Percentiles rank a stretch among this genome's conserved stretches.
These are phyloP conservation scores for Tenebrio molitor DNA, from an alignment of 1,140 invertebrate genomes.

Conservation along the genomic window DNA sequence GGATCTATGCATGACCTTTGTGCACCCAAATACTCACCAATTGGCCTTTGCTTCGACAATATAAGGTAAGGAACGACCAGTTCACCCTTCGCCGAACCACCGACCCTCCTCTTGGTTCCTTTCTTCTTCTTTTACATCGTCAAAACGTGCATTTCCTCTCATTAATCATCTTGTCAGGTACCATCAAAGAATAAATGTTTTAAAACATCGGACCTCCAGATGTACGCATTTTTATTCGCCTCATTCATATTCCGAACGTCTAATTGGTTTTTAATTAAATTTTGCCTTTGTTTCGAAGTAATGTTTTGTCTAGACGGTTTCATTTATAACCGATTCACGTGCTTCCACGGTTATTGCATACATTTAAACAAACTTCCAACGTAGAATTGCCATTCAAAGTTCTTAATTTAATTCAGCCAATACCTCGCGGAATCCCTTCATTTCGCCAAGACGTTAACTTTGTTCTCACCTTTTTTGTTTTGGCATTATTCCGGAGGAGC, in stretches of 20 bases:
- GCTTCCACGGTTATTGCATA: slow-evolving; percentile 36
- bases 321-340: slow-evolving; percentile 42
- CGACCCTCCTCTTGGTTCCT: neutral
- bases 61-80: slow-evolving; percentile 33
- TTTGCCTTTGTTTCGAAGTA: slow-evolving; percentile 20
- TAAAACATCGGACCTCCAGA: neutral
- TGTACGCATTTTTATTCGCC: slow-evolving; percentile 9
- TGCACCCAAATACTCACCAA: slow-evolving; percentile 45
- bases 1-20: slow-evolving; percentile 51
- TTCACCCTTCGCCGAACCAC: neutral
- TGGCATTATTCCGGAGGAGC: neutral
- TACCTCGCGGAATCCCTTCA: neutral
- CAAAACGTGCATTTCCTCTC: slow-evolving; percentile 22
- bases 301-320: slow-evolving; percentile 41
- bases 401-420: slow-evolving; percentile 22
- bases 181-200: slow-evolving; percentile 37
- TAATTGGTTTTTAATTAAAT: slow-evolving; percentile 23
- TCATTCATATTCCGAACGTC: neutral
- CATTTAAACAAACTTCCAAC: slow-evolving; percentile 37
- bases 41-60: slow-evolving; percentile 11
- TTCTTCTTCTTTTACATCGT: slow-evolving; percentile 32
- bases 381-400: slow-evolving; percentile 16
- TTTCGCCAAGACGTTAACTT: slow-evolving; percentile 30
- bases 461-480: slow-evolving; percentile 6
- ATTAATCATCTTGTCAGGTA: slow-evolving; percentile 47